phyloP scores from a whole-genome alignment of 2,888 invertebrate genomes.

The Chromoteleia sp. region DNA sequence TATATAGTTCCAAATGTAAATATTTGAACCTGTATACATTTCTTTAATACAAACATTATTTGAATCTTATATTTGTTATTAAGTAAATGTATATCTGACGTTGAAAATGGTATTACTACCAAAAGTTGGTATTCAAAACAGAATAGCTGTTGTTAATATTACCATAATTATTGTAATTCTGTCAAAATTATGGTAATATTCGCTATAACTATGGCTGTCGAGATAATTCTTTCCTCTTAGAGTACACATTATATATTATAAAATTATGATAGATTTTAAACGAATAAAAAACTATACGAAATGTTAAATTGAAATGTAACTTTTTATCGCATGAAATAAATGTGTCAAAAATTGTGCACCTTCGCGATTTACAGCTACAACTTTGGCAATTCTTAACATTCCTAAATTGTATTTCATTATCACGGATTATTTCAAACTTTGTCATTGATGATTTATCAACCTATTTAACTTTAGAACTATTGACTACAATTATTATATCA shows the following conservation, averaged over 20 bases:
- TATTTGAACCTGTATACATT: not conserved
- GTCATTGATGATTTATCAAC: slow-evolving; percentile 61
- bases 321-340: slow-evolving; percentile 30
- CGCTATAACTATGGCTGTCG: too few species aligned
- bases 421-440: slow-evolving; percentile 33
- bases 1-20: slow-evolving; percentile 2
- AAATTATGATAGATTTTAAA: slow-evolving; percentile 11
- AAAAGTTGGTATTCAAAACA: too few species aligned
- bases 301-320: slow-evolving; percentile 7
- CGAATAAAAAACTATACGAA: slow-evolving; percentile 8
- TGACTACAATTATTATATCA: slow-evolving; percentile 54
- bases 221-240: too few species aligned
- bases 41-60: not conserved
- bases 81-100: too few species aligned
- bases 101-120: too few species aligned
- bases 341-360: slow-evolving; percentile 17
- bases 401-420: slow-evolving; percentile 52
- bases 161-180: too few species aligned
- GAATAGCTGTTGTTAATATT: too few species aligned
- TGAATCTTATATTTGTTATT: too few species aligned
- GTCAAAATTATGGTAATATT: too few species aligned
- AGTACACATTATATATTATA: too few species aligned
- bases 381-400: slow-evolving; percentile 53
- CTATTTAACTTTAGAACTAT: slow-evolving; percentile 64
- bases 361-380: slow-evolving; percentile 20